phyloP scores from a whole-genome alignment of 2,888 invertebrate genomes.

The Exephanes ischioxanthus region DNA sequence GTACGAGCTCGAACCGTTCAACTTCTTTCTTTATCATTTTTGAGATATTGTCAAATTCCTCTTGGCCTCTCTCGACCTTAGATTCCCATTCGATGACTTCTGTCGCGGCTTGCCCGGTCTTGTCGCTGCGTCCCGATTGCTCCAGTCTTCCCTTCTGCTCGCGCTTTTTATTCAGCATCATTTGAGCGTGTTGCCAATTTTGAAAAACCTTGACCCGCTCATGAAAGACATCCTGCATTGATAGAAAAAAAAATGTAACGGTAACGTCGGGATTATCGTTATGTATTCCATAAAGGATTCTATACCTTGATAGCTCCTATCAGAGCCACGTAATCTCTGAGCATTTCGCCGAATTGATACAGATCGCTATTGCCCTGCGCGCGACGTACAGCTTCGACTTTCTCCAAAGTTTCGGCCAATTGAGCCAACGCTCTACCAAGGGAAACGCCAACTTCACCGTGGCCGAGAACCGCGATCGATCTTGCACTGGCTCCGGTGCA shows the following conservation, averaged over 20 bases:
- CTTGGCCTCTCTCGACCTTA: conserved; percentile 98
- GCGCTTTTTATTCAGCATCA: conserved; percentile 96
- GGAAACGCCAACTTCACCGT: conserved; percentile 96
- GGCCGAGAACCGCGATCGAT: conserved; percentile 95
- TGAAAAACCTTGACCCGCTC: conserved; percentile 95
- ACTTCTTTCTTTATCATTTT: conserved; percentile 97
- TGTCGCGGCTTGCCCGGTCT: conserved; percentile 93
- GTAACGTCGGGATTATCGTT: not conserved
- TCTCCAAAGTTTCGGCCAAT: conserved; percentile 90
- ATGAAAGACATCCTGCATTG: conserved; percentile 88
- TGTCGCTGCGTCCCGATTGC: conserved; percentile 95
- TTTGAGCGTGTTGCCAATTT: conserved; percentile 98
- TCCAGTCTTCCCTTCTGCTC: conserved; percentile 97
- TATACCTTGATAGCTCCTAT: conserved; percentile 94
- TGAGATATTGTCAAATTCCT: conserved; percentile 98
- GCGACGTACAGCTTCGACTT: conserved; percentile 94
- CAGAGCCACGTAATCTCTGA: conserved; percentile 97
- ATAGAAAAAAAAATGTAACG: not conserved
- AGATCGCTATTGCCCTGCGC: conserved; percentile 98
- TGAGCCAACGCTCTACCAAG: conserved; percentile 96
- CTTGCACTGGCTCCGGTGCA: conserved; percentile 94
- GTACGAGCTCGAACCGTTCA: conserved; percentile 95
- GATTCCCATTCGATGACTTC: conserved; percentile 99
- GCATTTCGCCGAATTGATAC: conserved; percentile 96
- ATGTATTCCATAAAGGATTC: not conserved